These are phyloP conservation scores for Cheilosia variabilis DNA, from an alignment of 2,888 invertebrate genomes.

Conservation along the genomic window DNA sequence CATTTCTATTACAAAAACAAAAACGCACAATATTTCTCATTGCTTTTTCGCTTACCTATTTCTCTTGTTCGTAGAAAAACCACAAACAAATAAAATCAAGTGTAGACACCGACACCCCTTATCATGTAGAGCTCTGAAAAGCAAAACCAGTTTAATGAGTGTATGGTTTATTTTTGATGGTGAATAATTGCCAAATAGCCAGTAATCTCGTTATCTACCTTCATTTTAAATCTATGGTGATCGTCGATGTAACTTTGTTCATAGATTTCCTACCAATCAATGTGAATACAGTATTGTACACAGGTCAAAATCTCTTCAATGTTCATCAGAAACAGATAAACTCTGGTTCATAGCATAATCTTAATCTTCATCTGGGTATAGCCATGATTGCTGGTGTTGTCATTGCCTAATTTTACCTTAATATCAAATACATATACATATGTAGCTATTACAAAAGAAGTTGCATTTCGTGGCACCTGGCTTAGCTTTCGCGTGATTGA, in stretches of 20 bases:
- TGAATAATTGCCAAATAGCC: constrained; percentile 2
- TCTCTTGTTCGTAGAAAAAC: neutral
- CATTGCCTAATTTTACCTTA: neutral
- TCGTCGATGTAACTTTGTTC: too few relatives aligned
- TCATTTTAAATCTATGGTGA: neutral
- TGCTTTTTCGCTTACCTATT: neutral
- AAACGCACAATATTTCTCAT: neutral
- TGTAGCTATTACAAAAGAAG: neutral
- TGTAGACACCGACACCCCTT: constrained; percentile 7
- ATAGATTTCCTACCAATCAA: too few relatives aligned
- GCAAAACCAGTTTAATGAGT: constrained; percentile 11
- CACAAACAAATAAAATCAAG: neutral
- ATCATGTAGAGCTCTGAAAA: constrained; percentile 9
- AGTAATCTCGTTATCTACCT: neutral
- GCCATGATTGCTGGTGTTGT: neutral
- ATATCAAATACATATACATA: neutral
- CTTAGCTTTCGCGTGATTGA: neutral
- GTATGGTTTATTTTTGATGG: constrained; percentile 17
- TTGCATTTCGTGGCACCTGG: neutral
- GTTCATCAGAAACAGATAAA: too few relatives aligned
- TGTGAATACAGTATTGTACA: too few relatives aligned
- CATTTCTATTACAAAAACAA: neutral
- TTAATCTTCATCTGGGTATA: neutral
- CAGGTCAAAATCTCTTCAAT: too few relatives aligned
- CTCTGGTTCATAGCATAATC: too few relatives aligned